A percentile compares a stretch with the other conserved stretches of the same genome.
These are phyloP conservation scores for Porites lutea DNA, from an alignment of 64 coral and sea anemone species.

Conservation along the genomic window DNA sequence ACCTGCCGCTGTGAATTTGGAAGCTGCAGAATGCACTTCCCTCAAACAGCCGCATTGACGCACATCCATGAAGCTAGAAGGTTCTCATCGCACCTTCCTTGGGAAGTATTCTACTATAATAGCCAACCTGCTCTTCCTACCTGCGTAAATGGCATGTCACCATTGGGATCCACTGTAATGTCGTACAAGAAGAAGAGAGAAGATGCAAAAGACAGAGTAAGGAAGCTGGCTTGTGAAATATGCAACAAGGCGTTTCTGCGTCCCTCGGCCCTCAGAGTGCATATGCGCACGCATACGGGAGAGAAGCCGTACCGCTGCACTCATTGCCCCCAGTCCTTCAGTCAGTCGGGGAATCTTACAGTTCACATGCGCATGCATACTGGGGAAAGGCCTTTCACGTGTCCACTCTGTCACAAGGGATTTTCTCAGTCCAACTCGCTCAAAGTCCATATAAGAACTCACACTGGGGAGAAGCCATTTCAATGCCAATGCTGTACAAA, in stretches of 20 bases:
- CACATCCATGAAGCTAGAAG: background rate
- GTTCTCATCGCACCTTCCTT: background rate
- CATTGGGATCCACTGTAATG: background rate
- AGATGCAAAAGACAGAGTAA: background rate
- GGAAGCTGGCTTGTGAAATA: background rate
- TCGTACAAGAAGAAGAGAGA: background rate
- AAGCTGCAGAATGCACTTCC: background rate
- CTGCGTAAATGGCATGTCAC: background rate
- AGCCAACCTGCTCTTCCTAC: background rate
- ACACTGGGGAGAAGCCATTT: slow-evolving; percentile 24
- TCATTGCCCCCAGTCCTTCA: slow-evolving; percentile 31
- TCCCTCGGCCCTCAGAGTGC: slow-evolving; percentile 11
- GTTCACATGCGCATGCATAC: slow-evolving; percentile 43
- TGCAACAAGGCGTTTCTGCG: slow-evolving; percentile 1
- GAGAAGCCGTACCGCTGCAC: slow-evolving; percentile 41
- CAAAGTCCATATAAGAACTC: slow-evolving; percentile 15
- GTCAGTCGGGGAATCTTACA: slow-evolving; percentile 51
- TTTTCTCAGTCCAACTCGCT: slow-evolving; percentile 55
- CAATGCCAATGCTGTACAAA: background rate
- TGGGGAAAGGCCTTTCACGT: slow-evolving; percentile 38
- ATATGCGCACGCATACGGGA: slow-evolving; percentile 51
- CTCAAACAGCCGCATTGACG: background rate
- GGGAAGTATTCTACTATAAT: background rate
- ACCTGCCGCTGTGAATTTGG: background rate
- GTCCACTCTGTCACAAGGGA: slow-evolving; percentile 1